phyloP scores from a whole-genome alignment of 2,888 invertebrate species.

The Orthonevra nobilis region DNA sequence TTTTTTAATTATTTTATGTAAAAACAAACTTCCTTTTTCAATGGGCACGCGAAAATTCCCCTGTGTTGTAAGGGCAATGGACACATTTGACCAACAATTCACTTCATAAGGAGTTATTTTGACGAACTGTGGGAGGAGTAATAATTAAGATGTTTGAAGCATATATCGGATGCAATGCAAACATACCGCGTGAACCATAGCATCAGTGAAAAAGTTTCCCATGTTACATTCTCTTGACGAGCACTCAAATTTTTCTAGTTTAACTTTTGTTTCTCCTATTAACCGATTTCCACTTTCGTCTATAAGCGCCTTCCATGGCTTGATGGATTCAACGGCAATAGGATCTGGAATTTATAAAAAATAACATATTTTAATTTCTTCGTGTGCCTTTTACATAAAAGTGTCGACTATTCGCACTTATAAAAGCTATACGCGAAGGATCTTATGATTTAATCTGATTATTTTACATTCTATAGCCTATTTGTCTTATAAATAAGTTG shows the following conservation, averaged over 20 bases:
- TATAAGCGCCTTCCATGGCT: constrained; percentile 82
- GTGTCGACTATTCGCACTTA: no score
- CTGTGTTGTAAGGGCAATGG: constrained; percentile 84
- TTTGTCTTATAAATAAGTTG: background rate
- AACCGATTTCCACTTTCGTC: constrained; percentile 81
- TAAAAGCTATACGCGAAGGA: no score
- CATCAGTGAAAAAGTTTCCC: constrained; percentile 64
- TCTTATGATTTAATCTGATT: no score
- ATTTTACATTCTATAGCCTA: no score
- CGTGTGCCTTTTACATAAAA: no score
- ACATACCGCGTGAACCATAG: constrained; percentile 60
- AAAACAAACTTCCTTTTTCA: constrained; percentile 82
- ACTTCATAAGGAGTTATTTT: constrained; percentile 73
- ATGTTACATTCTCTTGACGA: constrained; percentile 77
- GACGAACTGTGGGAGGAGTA: constrained; percentile 28
- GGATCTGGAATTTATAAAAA: constrained; percentile 11
- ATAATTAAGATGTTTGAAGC: background rate
- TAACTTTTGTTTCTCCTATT: constrained; percentile 82
- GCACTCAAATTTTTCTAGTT: constrained; percentile 81
- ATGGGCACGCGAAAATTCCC: constrained; percentile 85
- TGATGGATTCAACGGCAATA: constrained; percentile 81
- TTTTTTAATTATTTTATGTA: no score
- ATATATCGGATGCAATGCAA: background rate
- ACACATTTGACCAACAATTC: constrained; percentile 83
- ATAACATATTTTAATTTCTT: no score